Evolutionary conservation across 2,888 invertebrate species (phyloP), one percentile per base, ranked within the genome.

Genomic region (Pyrochroa serraticornis): DNA sequence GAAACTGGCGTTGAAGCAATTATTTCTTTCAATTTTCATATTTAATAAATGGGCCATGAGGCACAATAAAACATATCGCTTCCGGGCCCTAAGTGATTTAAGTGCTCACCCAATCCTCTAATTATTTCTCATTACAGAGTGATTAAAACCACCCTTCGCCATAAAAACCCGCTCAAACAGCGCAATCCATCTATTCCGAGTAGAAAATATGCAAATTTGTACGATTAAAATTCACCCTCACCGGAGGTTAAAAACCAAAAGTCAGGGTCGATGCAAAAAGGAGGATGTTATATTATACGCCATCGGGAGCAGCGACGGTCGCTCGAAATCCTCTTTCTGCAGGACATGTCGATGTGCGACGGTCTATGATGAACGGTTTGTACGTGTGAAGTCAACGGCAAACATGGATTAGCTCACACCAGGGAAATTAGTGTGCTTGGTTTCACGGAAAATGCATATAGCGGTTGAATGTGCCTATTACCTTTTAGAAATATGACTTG

Each of bases 341-440:
- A 45, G 12, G 52, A 44, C 52, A 38, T 33, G 39, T 53, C 46
- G 41, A 35, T 41, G 46, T 46, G 34, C 46, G 53, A 53, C 41
- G 31, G 32, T 37, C 37, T 54, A 56, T 62, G 57, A 58, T 61
- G 58, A 46, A 58, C 63, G 47, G 50, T 38, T 36, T 44, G 45
- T 43, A 64, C 53, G 62, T 54, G 60, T 58, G 54, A 64, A 58
- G 59, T 60, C 55, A 59, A 53, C 54, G 57, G 54, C 53, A 48
- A 57, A 48, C 56, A 53, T n/a, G 62, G 47, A 53, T 60, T 52
- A 57, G 51, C 50, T 49, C 60, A 52, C 60, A 56, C 60, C 50
- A 49, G 55, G 55, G 58, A 60, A 64, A 64, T 64, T 62, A 64
- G 52, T 60, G 37, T 55, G 62, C 58, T 58, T 57, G 53, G 57